phyloP scores from a whole-genome alignment of 2,888 invertebrate species.

The Troides aeacus region DNA sequence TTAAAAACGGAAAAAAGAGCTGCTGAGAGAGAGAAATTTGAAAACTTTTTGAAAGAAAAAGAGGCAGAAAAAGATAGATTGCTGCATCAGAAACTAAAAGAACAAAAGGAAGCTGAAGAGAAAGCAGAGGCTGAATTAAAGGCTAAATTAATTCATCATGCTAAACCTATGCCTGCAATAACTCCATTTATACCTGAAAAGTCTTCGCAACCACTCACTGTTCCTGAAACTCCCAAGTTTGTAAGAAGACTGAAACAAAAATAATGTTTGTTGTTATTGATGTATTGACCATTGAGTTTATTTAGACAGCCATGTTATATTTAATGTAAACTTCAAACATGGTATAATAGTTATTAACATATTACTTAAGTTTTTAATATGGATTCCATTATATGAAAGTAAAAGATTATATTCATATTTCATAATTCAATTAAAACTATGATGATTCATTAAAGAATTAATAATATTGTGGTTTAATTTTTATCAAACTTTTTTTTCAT shows the following conservation, averaged over 20 bases:
- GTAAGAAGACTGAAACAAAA: conserved; percentile 58
- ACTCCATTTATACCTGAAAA: conserved; percentile 75
- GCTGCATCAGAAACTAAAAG: conserved; percentile 58
- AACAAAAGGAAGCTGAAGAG: conserved; percentile 69
- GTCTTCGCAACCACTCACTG: conserved; percentile 78
- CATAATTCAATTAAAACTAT: no score
- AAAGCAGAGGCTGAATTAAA: conserved; percentile 75
- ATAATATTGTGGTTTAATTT: no score
- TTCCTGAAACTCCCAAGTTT: conserved; percentile 83
- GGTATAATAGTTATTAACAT: background rate
- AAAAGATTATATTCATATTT: background rate
- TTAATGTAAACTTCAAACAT: background rate
- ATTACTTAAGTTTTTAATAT: background rate
- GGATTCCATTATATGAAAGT: background rate
- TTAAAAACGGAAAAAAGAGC: conserved; percentile 84
- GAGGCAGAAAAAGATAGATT: conserved; percentile 72
- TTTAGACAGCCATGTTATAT: background rate
- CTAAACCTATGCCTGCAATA: conserved; percentile 80
- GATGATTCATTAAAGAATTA: no score
- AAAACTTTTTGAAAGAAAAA: conserved; percentile 76
- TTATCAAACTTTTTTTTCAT: no score
- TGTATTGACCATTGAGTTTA: background rate
- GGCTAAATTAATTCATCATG: conserved; percentile 80
- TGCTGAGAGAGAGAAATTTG: conserved; percentile 81
- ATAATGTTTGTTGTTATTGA: conserved; percentile 31